Evolutionary conservation across 2,113 vertebrate genomes (phyloP), one percentile per base, ranked within the genome.

Genomic region (Phaethon lepturus): DNA sequence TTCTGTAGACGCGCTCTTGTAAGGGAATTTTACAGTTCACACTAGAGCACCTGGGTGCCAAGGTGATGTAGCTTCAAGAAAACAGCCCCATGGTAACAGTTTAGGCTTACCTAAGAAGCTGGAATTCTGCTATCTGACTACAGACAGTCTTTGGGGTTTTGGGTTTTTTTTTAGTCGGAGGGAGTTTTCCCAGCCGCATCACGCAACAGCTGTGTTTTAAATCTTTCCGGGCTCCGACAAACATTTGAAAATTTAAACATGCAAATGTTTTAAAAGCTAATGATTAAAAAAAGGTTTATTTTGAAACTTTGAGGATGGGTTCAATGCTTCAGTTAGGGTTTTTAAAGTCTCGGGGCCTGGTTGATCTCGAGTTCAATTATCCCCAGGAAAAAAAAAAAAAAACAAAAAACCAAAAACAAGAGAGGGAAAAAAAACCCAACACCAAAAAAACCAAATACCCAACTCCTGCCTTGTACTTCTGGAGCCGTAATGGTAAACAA

Each of bases 221-320:
- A 97, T 94, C 89, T 94, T 96, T 64, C 91, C 2, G 33, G 73
- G 86, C 95, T 85, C 81, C 17, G 59, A 91, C 95, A 98, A 97
- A 98, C 95, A 96, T 96, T 96, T 84, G 62, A 95, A 97, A 96
- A 97, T 91, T 97, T 97, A 96, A 97, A 98, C 92, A 97, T 17
- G 86, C 60, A 73, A 97, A 87, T 97, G 94, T 97, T 97, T 98
- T 94, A 96, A 97, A 97, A 96, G 90, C 93, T 97, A 96, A 96
- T 97, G 96, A 97, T 97, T 97, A 93, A 95, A 97, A 93, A 95
- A 93, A 45, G 79, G 90, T 98, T 97, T 98, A 97, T 96, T 98
- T 97, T 97, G 90, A 97, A 98, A 97, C 71, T 96, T 40, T 71
- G 94, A 85, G 73, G 68, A 92, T 71, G 83, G 91, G 56, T 13